Evolutionary conservation across 2,113 vertebrate genomes (phyloP).

Genomic region (Electrona antarctica): DNA sequence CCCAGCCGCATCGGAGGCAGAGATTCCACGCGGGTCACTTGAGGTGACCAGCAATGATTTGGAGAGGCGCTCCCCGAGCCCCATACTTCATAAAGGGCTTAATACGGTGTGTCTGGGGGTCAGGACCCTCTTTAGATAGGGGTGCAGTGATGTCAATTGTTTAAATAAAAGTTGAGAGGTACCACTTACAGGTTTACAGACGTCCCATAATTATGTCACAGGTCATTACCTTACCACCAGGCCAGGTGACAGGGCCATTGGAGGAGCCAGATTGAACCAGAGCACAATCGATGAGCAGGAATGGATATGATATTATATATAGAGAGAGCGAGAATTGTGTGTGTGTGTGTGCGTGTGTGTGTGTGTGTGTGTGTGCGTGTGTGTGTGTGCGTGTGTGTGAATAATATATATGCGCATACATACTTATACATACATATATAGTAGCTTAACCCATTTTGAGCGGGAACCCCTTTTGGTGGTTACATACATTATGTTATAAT

Average conservation of each 20-base stretch:
- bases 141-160: slow-evolving; percentile 75
- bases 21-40: slow-evolving; percentile 65
- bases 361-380: too few relatives aligned
- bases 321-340: not conserved
- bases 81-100: slow-evolving; percentile 78
- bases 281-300: slow-evolving; percentile 55
- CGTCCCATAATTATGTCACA: slow-evolving; percentile 77
- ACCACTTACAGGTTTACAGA: slow-evolving; percentile 77
- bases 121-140: slow-evolving; percentile 77
- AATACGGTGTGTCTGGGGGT: slow-evolving; percentile 76
- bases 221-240: slow-evolving; percentile 70
- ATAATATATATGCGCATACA: too few relatives aligned
- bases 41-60: slow-evolving; percentile 71
- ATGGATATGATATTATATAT: slow-evolving; percentile 57
- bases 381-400: too few relatives aligned
- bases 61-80: slow-evolving; percentile 69
- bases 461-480: too few relatives aligned
- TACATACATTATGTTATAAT: too few relatives aligned
- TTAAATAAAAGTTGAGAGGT: slow-evolving; percentile 80
- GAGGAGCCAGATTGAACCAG: slow-evolving; percentile 40
- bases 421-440: too few relatives aligned
- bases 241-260: slow-evolving; percentile 56
- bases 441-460: too few relatives aligned
- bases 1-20: slow-evolving; percentile 69
- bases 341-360: too few relatives aligned